phyloP scores from a whole-genome alignment of 2,888 invertebrate species.

The Drosophila demipolita region DNA sequence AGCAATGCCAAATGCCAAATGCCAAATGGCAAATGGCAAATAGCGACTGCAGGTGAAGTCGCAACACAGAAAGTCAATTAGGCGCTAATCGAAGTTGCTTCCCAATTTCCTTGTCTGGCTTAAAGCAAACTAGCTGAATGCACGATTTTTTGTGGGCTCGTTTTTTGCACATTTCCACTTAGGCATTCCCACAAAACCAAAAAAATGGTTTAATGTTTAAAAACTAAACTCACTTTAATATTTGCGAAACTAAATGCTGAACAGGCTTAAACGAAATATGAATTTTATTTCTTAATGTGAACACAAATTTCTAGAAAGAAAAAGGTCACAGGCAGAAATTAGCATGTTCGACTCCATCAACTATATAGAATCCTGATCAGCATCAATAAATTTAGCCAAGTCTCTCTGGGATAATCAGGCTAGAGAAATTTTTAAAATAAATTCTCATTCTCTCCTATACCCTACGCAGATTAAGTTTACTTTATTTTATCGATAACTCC shows the following conservation, averaged over 20 bases:
- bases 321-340: background rate
- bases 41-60: constrained; percentile 63
- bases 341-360: background rate
- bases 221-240: background rate
- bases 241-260: background rate
- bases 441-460: background rate
- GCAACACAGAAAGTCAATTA: constrained; percentile 80
- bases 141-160: background rate
- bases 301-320: background rate
- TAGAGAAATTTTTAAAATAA: background rate
- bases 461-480: background rate
- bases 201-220: too few species aligned
- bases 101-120: constrained; percentile 25
- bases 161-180: background rate
- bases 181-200: background rate
- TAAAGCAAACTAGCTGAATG: constrained; percentile 19
- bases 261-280: background rate
- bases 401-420: background rate
- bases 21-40: constrained; percentile 14
- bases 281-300: background rate
- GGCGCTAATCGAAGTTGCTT: constrained; percentile 69
- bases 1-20: background rate
- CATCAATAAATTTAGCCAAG: background rate
- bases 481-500: background rate
- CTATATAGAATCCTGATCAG: background rate